These are phyloP conservation scores for Lysandra bellargus DNA, from an alignment of 2,888 invertebrate species.

Conservation along the genomic window DNA sequence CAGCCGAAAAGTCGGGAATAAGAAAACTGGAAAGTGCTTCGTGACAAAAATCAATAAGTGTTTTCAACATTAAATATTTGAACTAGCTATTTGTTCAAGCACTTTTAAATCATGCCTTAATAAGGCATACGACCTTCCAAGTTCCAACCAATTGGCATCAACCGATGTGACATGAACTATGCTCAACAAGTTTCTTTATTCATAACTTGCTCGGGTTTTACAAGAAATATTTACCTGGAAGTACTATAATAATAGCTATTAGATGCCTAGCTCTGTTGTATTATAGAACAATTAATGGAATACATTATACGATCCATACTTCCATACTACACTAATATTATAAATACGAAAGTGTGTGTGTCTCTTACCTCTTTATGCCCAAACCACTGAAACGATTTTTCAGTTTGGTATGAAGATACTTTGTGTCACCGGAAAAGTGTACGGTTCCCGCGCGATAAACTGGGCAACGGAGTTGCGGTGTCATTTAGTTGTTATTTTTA, in stretches of 20 bases:
- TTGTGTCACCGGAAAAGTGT: no score
- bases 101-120: slow-evolving; percentile 28
- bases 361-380: no score
- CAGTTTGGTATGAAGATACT: no score
- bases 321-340: no score
- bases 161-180: neutral
- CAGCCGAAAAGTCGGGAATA: no score
- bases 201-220: slow-evolving; percentile 21
- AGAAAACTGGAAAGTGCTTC: no score
- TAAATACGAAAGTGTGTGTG: no score
- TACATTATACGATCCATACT: neutral
- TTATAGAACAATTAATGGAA: neutral
- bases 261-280: neutral
- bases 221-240: neutral
- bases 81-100: neutral
- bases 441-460: no score
- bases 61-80: no score
- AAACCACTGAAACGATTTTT: no score
- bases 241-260: neutral
- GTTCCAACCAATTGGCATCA: slow-evolving; percentile 33
- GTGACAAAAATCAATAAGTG: no score
- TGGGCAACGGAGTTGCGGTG: no score
- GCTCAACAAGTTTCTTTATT: neutral
- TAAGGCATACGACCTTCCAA: slow-evolving; percentile 43
- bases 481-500: neutral